phyloP scores from a whole-genome alignment of 2,888 invertebrate species.

The Actias luna region DNA sequence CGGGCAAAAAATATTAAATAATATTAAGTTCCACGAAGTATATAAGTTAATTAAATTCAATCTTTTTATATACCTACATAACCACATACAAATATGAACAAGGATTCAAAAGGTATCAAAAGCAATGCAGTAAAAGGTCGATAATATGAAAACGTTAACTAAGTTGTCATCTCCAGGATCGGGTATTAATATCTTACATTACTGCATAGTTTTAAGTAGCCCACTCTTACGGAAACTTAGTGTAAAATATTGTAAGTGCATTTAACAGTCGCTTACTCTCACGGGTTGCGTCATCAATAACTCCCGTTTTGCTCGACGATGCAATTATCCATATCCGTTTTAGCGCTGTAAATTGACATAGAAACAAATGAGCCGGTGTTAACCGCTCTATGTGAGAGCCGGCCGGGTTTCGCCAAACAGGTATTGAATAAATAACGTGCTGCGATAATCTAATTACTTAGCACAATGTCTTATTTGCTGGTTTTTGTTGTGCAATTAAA shows the following conservation, averaged over 20 bases:
- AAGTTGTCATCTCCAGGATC: not conserved
- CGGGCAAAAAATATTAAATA: too few species aligned
- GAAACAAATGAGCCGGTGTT: constrained; percentile 46
- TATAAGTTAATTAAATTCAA: too few species aligned
- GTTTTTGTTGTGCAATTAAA: constrained; percentile 71
- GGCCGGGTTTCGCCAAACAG: constrained; percentile 10
- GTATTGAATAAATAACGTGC: constrained; percentile 49
- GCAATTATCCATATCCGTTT: constrained; percentile 53
- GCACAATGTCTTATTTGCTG: constrained; percentile 77
- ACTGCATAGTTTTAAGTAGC: constrained; percentile 18
- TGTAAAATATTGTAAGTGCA: constrained; percentile 2
- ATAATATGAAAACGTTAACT: not conserved
- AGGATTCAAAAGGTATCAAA: too few species aligned
- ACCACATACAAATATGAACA: too few species aligned
- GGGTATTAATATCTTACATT: not conserved
- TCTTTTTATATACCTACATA: too few species aligned
- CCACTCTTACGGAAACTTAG: constrained; percentile 18
- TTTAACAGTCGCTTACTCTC: constrained; percentile 20
- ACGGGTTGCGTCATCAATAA: constrained; percentile 38
- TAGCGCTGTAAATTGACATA: constrained; percentile 45
- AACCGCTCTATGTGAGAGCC: constrained; percentile 48
- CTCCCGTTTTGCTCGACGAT: constrained; percentile 31
- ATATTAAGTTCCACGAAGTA: too few species aligned
- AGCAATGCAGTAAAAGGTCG: too few species aligned
- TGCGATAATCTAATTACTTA: constrained; percentile 78